These are phyloP conservation scores for Clupea harengus DNA, from an alignment of 2,113 vertebrate genomes.

Conservation along the genomic window DNA sequence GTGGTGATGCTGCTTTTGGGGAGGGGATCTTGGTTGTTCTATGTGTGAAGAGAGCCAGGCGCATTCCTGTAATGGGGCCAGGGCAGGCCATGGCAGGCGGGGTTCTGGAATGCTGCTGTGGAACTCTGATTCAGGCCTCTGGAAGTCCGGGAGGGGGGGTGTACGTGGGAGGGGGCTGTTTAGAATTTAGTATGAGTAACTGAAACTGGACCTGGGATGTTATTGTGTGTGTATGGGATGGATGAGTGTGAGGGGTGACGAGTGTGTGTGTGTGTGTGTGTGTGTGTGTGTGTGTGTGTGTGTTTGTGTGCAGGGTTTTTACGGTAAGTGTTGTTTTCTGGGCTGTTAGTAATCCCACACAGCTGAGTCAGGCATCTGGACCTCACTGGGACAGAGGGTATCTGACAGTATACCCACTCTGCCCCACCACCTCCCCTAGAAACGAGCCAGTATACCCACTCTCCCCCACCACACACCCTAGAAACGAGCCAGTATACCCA, in stretches of 20 bases:
- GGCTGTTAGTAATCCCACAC: neutral
- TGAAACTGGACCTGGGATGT: constrained; percentile 20
- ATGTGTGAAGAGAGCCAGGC: constrained; percentile 13
- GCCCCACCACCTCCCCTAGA: no score
- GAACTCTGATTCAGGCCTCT: constrained; percentile 46
- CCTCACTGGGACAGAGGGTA: neutral
- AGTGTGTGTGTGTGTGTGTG: neutral
- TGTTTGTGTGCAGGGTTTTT: neutral
- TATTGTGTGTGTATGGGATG: neutral
- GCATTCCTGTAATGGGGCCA: constrained; percentile 52
- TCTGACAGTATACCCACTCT: no score
- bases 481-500: no score
- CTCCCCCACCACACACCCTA: no score
- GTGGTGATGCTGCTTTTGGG: neutral
- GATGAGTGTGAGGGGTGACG: no score
- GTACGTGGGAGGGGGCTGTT: constrained; percentile 37
- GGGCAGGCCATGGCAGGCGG: constrained; percentile 49
- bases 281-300: neutral
- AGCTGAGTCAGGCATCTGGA: neutral
- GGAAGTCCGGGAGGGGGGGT: constrained; percentile 39
- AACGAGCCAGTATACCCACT: no score
- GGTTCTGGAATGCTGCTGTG: constrained; percentile 49
- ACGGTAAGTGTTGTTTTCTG: neutral
- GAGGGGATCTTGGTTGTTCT: neutral
- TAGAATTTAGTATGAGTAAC: constrained; percentile 28